A percentile compares a stretch with the other conserved stretches of the same genome.
phyloP scores from a whole-genome alignment of 2,888 invertebrate species.

The Lathronympha strigana region DNA sequence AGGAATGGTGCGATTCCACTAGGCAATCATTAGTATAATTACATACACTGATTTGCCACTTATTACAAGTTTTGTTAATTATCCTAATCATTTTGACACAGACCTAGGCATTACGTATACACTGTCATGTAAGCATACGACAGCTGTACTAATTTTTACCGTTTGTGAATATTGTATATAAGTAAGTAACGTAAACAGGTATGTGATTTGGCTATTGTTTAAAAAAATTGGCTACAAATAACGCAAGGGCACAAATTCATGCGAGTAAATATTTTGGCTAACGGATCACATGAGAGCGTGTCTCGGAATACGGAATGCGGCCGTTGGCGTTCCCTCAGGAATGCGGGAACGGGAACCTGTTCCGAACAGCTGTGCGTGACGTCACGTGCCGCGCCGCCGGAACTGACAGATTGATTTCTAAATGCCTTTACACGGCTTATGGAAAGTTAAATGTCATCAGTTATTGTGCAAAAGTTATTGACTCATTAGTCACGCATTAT shows the following conservation, averaged over 20 bases:
- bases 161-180: no score
- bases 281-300: slow-evolving; percentile 55
- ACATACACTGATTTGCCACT: background rate
- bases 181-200: no score
- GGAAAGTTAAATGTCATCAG: background rate
- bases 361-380: slow-evolving; percentile 67
- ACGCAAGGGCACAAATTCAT: background rate
- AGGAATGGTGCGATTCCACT: no score
- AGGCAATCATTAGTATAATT: background rate
- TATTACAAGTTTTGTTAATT: background rate
- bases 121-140: no score
- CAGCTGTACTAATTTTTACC: no score
- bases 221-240: background rate
- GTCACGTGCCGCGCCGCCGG: slow-evolving; percentile 55
- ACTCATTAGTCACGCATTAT: background rate
- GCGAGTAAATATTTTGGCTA: slow-evolving; percentile 43
- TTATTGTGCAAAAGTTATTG: no score
- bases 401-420: slow-evolving; percentile 30
- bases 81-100: background rate
- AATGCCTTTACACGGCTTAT: slow-evolving; percentile 11
- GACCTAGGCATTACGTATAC: no score
- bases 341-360: slow-evolving; percentile 68
- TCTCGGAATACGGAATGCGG: slow-evolving; percentile 54
- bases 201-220: background rate
- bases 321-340: slow-evolving; percentile 75